Conservation (phyloP, 2,797 vertebrate genomes). For the Sphaeramia orbicularis region DNA sequence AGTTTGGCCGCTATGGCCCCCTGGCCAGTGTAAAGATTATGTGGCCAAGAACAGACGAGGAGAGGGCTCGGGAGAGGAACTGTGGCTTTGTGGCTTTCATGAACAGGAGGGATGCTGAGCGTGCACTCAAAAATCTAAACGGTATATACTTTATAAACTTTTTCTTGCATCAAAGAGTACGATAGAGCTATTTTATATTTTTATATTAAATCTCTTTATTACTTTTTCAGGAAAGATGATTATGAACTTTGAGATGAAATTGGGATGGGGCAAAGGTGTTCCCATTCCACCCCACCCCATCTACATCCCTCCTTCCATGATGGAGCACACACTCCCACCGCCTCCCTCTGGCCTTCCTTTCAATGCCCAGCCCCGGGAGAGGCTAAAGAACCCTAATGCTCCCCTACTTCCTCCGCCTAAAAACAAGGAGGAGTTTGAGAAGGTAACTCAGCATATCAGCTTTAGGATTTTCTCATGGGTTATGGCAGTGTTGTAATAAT, state of each 20-base stretch:
- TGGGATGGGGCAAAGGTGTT: constrained; percentile 99
- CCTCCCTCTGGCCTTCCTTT: constrained; percentile 98
- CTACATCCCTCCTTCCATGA: constrained; percentile 99
- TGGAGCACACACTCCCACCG: constrained; percentile 98
- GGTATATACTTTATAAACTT: constrained; percentile 77
- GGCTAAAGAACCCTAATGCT: constrained; percentile 96
- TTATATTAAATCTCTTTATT: constrained; percentile 7
- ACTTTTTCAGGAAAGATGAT: constrained; percentile 94
- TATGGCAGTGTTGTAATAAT: constrained; percentile 64
- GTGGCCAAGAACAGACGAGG: constrained; percentile 99
- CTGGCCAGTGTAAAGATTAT: constrained; percentile 99
- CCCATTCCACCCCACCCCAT: constrained; percentile 99
- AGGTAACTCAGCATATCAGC: constrained; percentile 91
- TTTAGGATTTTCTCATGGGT: constrained; percentile 58
- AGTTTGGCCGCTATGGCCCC: constrained; percentile 98
- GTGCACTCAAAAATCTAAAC: constrained; percentile 97
- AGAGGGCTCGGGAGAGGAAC: constrained; percentile 97
- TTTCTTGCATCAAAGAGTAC: too few species aligned
- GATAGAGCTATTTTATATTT: background rate
- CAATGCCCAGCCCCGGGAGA: constrained; percentile 97
- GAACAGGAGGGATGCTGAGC: constrained; percentile 98
- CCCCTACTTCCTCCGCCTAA: constrained; percentile 96
- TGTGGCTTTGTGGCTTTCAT: constrained; percentile 99
- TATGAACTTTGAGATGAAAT: constrained; percentile 99
- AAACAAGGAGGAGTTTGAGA: constrained; percentile 99